These are phyloP conservation scores for Lycia hirtaria DNA, from an alignment of 2,888 invertebrate genomes.

Conservation along the genomic window DNA sequence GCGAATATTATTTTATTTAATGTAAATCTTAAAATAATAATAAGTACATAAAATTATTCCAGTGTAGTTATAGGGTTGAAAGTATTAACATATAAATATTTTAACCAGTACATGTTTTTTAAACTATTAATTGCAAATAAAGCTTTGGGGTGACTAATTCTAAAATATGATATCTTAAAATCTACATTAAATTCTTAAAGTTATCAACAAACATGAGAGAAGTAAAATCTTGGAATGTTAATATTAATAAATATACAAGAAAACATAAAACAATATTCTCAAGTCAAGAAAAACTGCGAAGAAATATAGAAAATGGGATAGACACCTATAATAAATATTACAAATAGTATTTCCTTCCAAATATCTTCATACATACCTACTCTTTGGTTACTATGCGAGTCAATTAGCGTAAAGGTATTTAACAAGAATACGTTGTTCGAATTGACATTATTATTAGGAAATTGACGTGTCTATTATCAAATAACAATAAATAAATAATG, in stretches of 20 bases:
- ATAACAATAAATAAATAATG: conserved; percentile 5
- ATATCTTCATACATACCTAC: conserved; percentile 43
- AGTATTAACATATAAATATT: conserved; percentile 38
- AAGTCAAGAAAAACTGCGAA: conserved; percentile 64
- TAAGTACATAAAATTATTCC: conserved; percentile 61
- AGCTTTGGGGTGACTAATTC: conserved; percentile 58
- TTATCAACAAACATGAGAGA: conserved; percentile 63
- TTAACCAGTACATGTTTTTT: conserved; percentile 14
- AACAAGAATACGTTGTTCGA: conserved; percentile 35
- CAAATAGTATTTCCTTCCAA: conserved; percentile 48
- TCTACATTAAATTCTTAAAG: conserved; percentile 64
- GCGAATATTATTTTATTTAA: conserved; percentile 80
- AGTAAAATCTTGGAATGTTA: conserved; percentile 66
- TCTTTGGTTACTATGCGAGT: conserved; percentile 56
- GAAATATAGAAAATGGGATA: conserved; percentile 67
- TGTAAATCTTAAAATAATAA: conserved; percentile 72
- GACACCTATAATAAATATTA: conserved; percentile 62
- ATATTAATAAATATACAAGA: conserved; percentile 41
- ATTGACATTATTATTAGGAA: conserved; percentile 46
- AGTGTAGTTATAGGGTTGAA: conserved; percentile 47
- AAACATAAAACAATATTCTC: conserved; percentile 37
- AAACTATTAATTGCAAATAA: conserved; percentile 43
- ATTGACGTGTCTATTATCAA: conserved; percentile 37
- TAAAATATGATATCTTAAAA: conserved; percentile 60
- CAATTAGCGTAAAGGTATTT: conserved; percentile 36